Percentiles rank a stretch among this genome's conserved stretches.
Evolutionary conservation across 64 coral and sea anemone species (phyloP).

Genomic region (Exaiptasia diaphana): DNA sequence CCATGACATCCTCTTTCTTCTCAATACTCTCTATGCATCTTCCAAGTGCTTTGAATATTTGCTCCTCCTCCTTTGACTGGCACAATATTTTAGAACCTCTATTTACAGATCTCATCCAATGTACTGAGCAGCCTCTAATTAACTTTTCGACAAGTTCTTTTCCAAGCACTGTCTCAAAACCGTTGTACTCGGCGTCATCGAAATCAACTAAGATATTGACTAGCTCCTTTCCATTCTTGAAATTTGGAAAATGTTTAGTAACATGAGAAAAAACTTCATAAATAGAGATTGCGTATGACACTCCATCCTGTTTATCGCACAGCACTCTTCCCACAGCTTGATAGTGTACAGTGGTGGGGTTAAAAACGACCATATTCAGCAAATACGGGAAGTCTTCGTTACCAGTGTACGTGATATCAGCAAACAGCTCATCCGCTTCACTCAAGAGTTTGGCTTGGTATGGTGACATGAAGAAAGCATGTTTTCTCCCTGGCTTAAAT

Average conservation of each 20-base stretch:
- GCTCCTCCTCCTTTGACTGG: conserved; percentile 5
- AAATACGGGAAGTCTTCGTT: neutral
- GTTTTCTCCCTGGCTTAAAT: neutral
- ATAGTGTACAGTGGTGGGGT: too few relatives aligned
- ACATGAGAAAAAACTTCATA: too few relatives aligned
- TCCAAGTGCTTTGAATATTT: conserved; percentile 41
- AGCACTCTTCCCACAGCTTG: too few relatives aligned
- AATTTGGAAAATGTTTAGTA: neutral
- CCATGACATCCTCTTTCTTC: conserved; percentile 35
- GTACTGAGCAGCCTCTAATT: conserved; percentile 2
- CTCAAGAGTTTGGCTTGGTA: neutral
- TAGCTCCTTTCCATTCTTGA: neutral
- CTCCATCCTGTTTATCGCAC: too few relatives aligned
- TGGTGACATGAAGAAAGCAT: neutral
- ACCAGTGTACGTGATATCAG: neutral
- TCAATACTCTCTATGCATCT: neutral
- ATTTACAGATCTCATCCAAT: conserved; percentile 25
- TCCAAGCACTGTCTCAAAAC: conserved; percentile 4
- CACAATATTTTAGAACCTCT: neutral
- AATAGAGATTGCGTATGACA: too few relatives aligned
- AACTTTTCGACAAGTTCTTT: neutral
- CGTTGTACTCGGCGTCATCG: neutral
- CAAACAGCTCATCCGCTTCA: neutral
- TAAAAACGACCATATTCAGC: neutral
- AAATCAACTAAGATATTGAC: conserved; percentile 23